phyloP scores from a whole-genome alignment of 2,113 vertebrate genomes.

The Pleuronectes platessa region DNA sequence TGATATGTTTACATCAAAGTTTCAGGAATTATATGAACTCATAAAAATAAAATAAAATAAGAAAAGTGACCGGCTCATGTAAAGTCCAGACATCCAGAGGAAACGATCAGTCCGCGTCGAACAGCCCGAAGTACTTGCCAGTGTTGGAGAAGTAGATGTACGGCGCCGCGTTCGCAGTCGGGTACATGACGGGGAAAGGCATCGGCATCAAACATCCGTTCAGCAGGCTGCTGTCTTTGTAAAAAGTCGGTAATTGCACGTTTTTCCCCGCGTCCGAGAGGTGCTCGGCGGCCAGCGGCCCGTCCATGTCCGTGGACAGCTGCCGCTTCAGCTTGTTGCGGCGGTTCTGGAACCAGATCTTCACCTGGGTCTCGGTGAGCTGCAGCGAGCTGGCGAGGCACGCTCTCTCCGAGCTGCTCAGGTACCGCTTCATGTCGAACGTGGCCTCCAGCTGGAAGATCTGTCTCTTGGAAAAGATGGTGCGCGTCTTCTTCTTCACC shows the following conservation, averaged over 20 bases:
- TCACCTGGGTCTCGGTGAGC: slow-evolving; percentile 86
- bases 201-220: slow-evolving; percentile 84
- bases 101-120: slow-evolving; percentile 82
- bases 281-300: slow-evolving; percentile 61
- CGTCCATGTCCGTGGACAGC: slow-evolving; percentile 83
- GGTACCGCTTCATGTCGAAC: slow-evolving; percentile 88
- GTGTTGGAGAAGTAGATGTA: slow-evolving; percentile 85
- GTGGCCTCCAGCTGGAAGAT: slow-evolving; percentile 89
- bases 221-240: slow-evolving; percentile 83
- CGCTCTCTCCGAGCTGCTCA: slow-evolving; percentile 88
- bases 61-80: slow-evolving; percentile 13
- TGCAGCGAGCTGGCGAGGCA: slow-evolving; percentile 84
- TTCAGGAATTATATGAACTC: slow-evolving; percentile 10
- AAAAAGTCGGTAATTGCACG: slow-evolving; percentile 80
- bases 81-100: background rate
- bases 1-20: slow-evolving; percentile 47
- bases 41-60: background rate
- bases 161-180: slow-evolving; percentile 78
- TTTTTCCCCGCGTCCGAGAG: slow-evolving; percentile 67
- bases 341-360: slow-evolving; percentile 88
- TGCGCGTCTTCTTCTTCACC: slow-evolving; percentile 88
- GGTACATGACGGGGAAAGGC: slow-evolving; percentile 85
- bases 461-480: slow-evolving; percentile 89
- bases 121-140: slow-evolving; percentile 84
- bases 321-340: slow-evolving; percentile 88